Evolutionary conservation across 2,888 invertebrate species (phyloP), one percentile per base, ranked within the genome.

Genomic region (Stictocephala bisonia): DNA sequence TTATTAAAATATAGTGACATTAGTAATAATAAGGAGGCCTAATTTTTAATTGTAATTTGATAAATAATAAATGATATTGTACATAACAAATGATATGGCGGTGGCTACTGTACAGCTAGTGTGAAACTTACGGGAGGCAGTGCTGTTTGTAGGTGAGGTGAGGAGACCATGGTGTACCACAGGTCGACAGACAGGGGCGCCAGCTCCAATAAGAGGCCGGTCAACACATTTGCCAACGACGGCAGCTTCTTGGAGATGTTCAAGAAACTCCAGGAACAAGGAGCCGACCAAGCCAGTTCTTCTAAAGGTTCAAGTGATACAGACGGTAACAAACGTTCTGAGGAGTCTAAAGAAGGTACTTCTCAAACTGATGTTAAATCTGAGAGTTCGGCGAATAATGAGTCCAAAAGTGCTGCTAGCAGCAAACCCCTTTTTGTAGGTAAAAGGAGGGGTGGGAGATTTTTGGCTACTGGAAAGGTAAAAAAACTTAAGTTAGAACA

Each of bases 191-290:
- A 73, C 50, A 64, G 72, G 22, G 51, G 56, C 13, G 41, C 68
- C 64, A 71, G 68, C 50, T 60, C 60, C 9, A 64, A 31, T 4
- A 56, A 51, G 18, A 26, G 72, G 60, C 85, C 87, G 35, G 85
- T 86, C 51, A 90, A 93, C 81, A 89, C 90, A 0, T 93, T 93
- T 81, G 93, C 93, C 82, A 96, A 96, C 83, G 96, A 96, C 82
- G 96, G 96, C 2, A 93, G 94, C 76, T 96, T 96, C 82, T 86
- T 96, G 81, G 95, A 95, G 83, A 92, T 95, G 89, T 96, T 96
- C 81, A 95, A 95, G 84, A 94, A 93, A 83, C 91, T 95, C 93
- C 93, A 93, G 81, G 91, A 91, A 76, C 83, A 56, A 15, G 51
- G 51, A 3, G 13, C 51, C 11, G 11, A 22, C 2, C 70, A 58